Base-by-base conservation (phyloP, 2,888 invertebrate genomes). In the Acleris emargana region DNA sequence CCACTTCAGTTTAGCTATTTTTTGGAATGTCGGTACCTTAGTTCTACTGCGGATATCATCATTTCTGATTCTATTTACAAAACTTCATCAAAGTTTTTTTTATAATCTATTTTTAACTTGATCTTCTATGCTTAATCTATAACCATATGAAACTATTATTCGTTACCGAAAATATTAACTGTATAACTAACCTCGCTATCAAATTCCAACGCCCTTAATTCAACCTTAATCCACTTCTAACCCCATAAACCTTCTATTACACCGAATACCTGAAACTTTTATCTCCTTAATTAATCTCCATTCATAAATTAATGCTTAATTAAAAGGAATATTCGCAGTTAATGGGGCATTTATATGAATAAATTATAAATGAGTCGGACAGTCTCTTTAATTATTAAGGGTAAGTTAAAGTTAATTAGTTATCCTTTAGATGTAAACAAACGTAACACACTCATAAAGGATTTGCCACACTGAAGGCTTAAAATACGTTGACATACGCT, bases 321-420 rank as follows among this genome's bases (percentile, higher is more conserved):
- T 51, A 60, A 42, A 60, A 60, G 22, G 42, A 52, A 60, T 50
- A 60, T 52, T 38, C 22, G 32, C 16, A 32, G 58, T 47, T 32
- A 58, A 58, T 49, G 49, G 58, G 47, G n/a, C 28, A 58, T 58
- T 58, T 32, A 32, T 58, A 58, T 49, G 58, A 58, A 58, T 58
- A 58, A 58, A 49, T 58, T 58, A 49, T 25, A 32, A 58, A 49
- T 58, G 47, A 58, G 28, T 18, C 2, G 32, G 58, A 49, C 32
- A 58, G 57, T 28, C 22, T 28, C 45, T 28, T 22, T 32, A 32
- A 58, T 58, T 58, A 58, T 32, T 55, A 45, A 25, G 45, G n/a
- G 25, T 17, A 13, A 20, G 47, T 18, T 13, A 16, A 25, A 51
- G 53, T 32, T 58, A 58, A 58, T 58, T 58, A 58, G 49, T 13